These are phyloP conservation scores for Bradypodion pumilum DNA, from an alignment of 2,797 vertebrate genomes.

Conservation along the genomic window DNA sequence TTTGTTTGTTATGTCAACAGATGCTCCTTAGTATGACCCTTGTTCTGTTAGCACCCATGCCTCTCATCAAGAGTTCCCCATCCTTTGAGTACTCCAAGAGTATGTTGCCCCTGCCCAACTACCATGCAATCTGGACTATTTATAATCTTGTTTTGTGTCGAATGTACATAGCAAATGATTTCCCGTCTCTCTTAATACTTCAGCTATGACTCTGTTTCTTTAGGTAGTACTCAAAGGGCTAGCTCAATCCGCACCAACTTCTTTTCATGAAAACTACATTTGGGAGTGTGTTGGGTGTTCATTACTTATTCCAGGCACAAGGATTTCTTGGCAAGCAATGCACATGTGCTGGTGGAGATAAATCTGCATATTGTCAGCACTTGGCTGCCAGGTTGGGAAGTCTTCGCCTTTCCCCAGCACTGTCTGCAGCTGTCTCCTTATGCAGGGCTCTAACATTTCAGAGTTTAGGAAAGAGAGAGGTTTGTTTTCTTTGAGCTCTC, in stretches of 20 bases:
- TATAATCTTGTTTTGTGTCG: constrained; percentile 52
- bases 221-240: constrained; percentile 75
- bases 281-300: constrained; percentile 21
- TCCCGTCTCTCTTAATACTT: constrained; percentile 44
- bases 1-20: constrained; percentile 71
- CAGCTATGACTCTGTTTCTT: constrained; percentile 47
- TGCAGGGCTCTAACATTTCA: constrained; percentile 59
- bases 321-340: constrained; percentile 65
- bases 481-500: constrained; percentile 32
- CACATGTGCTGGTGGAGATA: constrained; percentile 56
- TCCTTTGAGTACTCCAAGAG: constrained; percentile 60
- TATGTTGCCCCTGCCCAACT: constrained; percentile 49
- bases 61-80: constrained; percentile 48
- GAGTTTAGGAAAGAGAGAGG: constrained; percentile 10
- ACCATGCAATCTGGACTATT: constrained; percentile 57
- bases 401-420: constrained; percentile 34
- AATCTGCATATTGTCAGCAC: constrained; percentile 67
- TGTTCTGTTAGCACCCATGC: constrained; percentile 18
- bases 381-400: constrained; percentile 56
- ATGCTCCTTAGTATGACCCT: constrained; percentile 60
- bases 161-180: constrained; percentile 57
- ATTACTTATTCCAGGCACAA: constrained; percentile 53
- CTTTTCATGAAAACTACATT: constrained; percentile 64
- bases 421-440: constrained; percentile 55
- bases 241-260: constrained; percentile 61